phyloP scores from a whole-genome alignment of 2,113 vertebrate species.

The Tamias sibiricus region DNA sequence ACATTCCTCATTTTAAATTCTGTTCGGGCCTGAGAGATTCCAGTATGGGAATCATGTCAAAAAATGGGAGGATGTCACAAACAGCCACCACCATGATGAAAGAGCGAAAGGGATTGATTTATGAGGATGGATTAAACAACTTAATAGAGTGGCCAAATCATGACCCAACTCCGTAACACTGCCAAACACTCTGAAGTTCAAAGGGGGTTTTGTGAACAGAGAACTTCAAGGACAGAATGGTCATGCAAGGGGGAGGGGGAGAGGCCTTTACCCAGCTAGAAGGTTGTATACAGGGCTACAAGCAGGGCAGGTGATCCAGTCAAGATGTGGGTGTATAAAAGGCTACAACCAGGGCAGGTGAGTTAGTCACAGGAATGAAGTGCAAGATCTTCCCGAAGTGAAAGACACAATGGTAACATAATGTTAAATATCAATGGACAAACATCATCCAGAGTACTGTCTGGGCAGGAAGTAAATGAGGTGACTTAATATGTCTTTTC shows the following conservation, averaged over 20 bases:
- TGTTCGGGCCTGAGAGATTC: not conserved
- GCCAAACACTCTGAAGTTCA: not conserved
- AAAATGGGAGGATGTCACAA: conserved; percentile 55
- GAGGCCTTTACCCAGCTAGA: not conserved
- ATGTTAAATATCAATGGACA: conserved; percentile 10
- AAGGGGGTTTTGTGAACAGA: conserved; percentile 45
- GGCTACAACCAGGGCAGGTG: not conserved
- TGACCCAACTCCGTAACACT: conserved; percentile 25
- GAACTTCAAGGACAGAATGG: conserved; percentile 61
- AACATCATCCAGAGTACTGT: not conserved
- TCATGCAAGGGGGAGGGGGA: not conserved
- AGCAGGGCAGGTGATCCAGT: not conserved
- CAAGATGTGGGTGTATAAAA: too few relatives aligned
- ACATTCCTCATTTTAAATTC: not conserved
- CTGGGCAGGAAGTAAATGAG: conserved; percentile 18
- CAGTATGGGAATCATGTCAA: not conserved
- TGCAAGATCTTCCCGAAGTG: conserved; percentile 20
- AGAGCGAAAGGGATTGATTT: conserved; percentile 59
- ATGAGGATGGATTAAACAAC: conserved; percentile 66
- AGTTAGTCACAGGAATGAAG: not conserved
- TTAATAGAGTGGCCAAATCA: conserved; percentile 65
- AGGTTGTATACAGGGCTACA: not conserved
- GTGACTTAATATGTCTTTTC: conserved; percentile 20
- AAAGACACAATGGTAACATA: conserved; percentile 53
- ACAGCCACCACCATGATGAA: conserved; percentile 46